Evolutionary conservation across 2,797 vertebrate species (phyloP), one percentile per base, ranked within the genome.

Genomic region (Lophotriccus pileatus): DNA sequence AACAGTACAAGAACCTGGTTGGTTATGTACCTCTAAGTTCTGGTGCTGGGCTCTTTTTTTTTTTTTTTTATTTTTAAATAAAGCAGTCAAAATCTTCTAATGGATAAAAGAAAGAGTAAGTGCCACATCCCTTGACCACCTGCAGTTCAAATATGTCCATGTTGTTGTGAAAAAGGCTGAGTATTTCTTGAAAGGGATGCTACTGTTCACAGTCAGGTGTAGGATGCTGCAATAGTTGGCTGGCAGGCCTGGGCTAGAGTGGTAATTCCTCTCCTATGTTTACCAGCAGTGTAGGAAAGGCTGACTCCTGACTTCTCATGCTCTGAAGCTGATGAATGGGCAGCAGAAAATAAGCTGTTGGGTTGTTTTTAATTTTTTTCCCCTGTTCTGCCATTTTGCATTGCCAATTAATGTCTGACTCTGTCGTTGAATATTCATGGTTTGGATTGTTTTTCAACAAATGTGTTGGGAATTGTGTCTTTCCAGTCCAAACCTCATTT

Each of bases 371-470:
- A 2, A 4, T 30, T 52, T 55, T 55, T 53, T 58, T 39, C 49
- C 36, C 25, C 17, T 25, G 5, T 68, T 50, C 84, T 92, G 44
- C 91, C 91, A 86, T 96, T 97, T 96, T 96, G 59, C 91, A 50
- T 87, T 95, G 87, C 83, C 90, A 93, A 91, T 96, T 94, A 84
- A 80, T 73, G 67, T 88, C 89, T 95, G 93, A 83, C 58, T 95
- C 84, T 52, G 39, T 37, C 73, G 49, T 43, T 95, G 92, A 94
- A 94, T 95, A 96, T 95, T 96, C 93, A 94, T 96, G 92, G 60
- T 82, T 93, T 43, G 74, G 85, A 96, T 95, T 93, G 94, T 97
- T 97, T 96, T 94, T 95, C 96, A 97, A 92, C 92, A 96, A 96
- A 96, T 92, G 74, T 22, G 4, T 95, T 91, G 74, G 80, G 87